These are phyloP conservation scores for Verasper variegatus DNA, from an alignment of 2,113 vertebrate genomes.

Conservation along the genomic window DNA sequence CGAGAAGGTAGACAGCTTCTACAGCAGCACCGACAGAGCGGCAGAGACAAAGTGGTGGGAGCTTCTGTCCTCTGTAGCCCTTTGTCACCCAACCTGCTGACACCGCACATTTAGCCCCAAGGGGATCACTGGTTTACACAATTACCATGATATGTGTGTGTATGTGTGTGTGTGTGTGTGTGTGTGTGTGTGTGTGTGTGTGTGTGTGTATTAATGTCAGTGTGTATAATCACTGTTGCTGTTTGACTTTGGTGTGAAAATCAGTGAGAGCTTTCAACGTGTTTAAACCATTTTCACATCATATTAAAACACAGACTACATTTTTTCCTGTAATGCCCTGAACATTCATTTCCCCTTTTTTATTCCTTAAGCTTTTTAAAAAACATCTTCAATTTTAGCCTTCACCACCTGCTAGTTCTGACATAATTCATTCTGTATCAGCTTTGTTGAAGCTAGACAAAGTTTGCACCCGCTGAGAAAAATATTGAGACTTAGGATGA, in stretches of 20 bases:
- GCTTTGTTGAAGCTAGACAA: background rate
- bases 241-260: constrained; percentile 41
- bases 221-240: constrained; percentile 9
- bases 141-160: constrained; percentile 45
- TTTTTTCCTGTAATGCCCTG: background rate
- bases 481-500: constrained; percentile 1
- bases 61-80: constrained; percentile 66
- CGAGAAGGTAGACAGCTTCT: constrained; percentile 15
- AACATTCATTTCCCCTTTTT: background rate
- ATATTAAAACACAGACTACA: background rate
- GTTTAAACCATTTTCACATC: constrained; percentile 26
- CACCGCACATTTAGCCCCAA: constrained; percentile 53
- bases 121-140: constrained; percentile 63
- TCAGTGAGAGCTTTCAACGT: constrained; percentile 29
- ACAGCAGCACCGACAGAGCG: constrained; percentile 23
- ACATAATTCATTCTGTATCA: constrained; percentile 1
- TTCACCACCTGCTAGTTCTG: background rate
- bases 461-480: background rate
- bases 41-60: constrained; percentile 44
- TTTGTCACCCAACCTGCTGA: constrained; percentile 73
- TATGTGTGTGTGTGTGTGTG: background rate
- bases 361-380: background rate
- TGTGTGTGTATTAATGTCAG: constrained; percentile 20
- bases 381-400: background rate
- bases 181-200: constrained; percentile 24